These are phyloP conservation scores for Carollia perspicillata DNA, from an alignment of 2,113 vertebrate genomes.

Conservation along the genomic window DNA sequence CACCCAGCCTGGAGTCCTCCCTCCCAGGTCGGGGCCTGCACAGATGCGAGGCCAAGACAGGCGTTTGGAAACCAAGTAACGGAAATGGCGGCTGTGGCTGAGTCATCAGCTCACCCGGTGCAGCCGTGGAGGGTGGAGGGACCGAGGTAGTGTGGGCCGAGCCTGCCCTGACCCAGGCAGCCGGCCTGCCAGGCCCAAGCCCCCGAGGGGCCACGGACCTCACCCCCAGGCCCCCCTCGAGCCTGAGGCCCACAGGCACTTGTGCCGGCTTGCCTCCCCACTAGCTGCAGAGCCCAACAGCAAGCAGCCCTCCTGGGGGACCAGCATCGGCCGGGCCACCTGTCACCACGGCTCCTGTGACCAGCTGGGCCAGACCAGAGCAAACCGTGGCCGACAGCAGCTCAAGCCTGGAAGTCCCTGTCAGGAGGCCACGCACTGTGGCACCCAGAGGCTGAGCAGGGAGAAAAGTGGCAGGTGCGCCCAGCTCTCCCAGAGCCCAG, in stretches of 20 bases:
- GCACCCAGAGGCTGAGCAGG: neutral
- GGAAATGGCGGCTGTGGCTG: neutral
- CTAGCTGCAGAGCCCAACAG: fast-evolving
- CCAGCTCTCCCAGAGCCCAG: neutral
- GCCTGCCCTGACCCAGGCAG: fast-evolving
- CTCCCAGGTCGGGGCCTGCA: neutral
- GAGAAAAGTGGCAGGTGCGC: fast-evolving
- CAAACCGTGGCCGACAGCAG: neutral
- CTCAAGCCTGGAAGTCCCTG: too few species aligned
- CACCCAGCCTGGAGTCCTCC: neutral
- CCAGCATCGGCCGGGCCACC: neutral
- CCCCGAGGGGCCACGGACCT: neutral
- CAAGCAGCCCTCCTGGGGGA: neutral
- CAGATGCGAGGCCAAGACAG: neutral
- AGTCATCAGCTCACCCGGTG: neutral
- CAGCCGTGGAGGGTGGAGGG: too few species aligned
- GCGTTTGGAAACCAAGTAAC: neutral
- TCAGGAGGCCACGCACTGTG: fast-evolving
- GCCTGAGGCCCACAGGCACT: neutral
- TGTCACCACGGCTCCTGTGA: neutral
- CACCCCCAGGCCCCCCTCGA: fast-evolving
- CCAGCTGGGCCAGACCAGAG: neutral
- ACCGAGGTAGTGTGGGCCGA: fast-evolving
- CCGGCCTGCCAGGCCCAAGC: neutral
- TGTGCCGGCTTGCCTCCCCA: fast-evolving